phyloP scores from a whole-genome alignment of 1,140 invertebrate genomes.

The Pseudomyrmex dendroicus region DNA sequence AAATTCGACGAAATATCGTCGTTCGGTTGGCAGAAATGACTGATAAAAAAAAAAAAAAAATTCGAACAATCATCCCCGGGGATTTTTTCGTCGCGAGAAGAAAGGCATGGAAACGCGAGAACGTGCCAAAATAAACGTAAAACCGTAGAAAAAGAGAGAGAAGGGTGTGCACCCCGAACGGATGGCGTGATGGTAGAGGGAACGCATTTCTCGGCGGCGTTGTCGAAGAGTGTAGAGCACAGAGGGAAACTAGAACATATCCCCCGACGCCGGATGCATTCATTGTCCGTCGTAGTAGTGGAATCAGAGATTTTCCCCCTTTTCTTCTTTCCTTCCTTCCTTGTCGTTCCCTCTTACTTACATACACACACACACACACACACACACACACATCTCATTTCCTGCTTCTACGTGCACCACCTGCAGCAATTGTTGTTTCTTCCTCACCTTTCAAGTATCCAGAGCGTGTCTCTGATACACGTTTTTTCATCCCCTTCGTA shows the following conservation, averaged over 20 bases:
- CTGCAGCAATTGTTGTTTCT: background rate
- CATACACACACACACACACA: too few species aligned
- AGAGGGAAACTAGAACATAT: constrained; percentile 59
- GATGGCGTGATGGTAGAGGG: background rate
- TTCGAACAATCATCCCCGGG: background rate
- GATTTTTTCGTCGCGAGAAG: constrained; percentile 8
- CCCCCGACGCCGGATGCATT: constrained; percentile 52
- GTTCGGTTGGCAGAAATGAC: too few species aligned
- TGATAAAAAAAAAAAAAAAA: too few species aligned
- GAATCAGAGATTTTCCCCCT: constrained; percentile 31
- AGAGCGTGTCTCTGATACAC: constrained; percentile 11
- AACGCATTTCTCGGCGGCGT: constrained; percentile 17
- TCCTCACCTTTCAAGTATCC: constrained; percentile 6
- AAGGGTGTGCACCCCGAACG: background rate
- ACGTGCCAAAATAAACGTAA: background rate
- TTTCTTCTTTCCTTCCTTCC: background rate
- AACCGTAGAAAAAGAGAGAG: background rate
- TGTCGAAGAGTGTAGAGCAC: constrained; percentile 3
- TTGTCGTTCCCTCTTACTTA: background rate
- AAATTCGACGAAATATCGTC: too few species aligned
- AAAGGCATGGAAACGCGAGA: background rate
- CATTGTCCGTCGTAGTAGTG: constrained; percentile 61
- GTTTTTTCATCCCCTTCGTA: constrained; percentile 4
- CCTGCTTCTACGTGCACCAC: background rate
- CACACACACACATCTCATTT: background rate